Conservation (phyloP, 2,888 invertebrate species). For the Xestia xanthographa region DNA sequence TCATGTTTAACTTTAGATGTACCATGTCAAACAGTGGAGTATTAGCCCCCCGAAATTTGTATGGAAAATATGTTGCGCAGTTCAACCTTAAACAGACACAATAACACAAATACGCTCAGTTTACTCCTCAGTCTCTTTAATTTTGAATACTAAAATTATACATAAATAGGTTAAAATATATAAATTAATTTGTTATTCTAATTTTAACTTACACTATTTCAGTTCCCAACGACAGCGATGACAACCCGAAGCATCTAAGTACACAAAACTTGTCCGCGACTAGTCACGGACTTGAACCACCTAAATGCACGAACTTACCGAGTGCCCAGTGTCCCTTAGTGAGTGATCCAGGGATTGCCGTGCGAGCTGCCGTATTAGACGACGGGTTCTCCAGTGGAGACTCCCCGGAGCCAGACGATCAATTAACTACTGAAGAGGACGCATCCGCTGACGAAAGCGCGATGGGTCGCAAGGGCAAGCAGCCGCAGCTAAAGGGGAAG, state of each 20-base stretch:
- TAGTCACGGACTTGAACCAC: slow-evolving; percentile 50
- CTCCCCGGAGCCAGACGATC: slow-evolving; percentile 47
- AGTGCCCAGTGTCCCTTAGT: slow-evolving; percentile 11
- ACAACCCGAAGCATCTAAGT: slow-evolving; percentile 31
- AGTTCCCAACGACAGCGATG: slow-evolving; percentile 56
- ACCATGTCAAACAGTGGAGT: too few species aligned
- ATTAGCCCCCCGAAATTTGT: too few species aligned
- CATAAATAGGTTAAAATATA: background rate
- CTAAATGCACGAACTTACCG: slow-evolving; percentile 20
- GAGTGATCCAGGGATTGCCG: background rate
- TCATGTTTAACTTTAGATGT: too few species aligned
- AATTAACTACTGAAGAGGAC: slow-evolving; percentile 39
- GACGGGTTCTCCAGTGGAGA: slow-evolving; percentile 48
- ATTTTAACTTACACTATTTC: slow-evolving; percentile 16
- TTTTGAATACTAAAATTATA: background rate
- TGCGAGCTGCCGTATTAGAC: slow-evolving; percentile 5
- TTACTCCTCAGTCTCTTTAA: background rate
- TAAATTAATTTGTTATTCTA: background rate
- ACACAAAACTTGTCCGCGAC: slow-evolving; percentile 13
- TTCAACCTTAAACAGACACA: too few species aligned
- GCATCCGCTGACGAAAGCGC: slow-evolving; percentile 32
- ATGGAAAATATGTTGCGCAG: too few species aligned
- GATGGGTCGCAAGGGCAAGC: slow-evolving; percentile 44
- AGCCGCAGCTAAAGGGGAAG: slow-evolving; percentile 39
- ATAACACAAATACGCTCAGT: background rate